Conservation (phyloP, 1,140 invertebrate genomes). For the Drosophila lini region DNA sequence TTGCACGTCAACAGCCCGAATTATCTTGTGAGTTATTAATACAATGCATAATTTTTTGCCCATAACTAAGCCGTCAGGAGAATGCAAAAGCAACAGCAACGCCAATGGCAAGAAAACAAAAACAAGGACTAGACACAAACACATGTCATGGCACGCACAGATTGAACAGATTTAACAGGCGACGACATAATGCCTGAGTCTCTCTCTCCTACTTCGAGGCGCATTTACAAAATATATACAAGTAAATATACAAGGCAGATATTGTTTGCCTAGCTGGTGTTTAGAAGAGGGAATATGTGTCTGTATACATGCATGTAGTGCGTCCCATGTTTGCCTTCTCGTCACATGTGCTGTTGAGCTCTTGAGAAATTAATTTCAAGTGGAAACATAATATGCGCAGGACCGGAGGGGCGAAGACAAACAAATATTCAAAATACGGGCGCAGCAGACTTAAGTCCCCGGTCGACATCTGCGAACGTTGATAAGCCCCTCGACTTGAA, state of each 20-base stretch:
- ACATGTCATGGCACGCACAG: constrained; percentile 73
- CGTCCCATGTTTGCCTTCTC: constrained; percentile 40
- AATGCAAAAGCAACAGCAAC: constrained; percentile 20
- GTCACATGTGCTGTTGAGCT: constrained; percentile 80
- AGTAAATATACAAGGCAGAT: constrained; percentile 60
- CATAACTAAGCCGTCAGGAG: constrained; percentile 59
- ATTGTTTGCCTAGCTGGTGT: constrained; percentile 71
- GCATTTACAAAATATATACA: constrained; percentile 71
- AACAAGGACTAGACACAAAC: constrained; percentile 52
- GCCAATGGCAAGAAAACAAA: constrained; percentile 21
- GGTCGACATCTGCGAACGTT: constrained; percentile 38
- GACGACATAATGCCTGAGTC: constrained; percentile 69
- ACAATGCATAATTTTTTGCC: constrained; percentile 62
- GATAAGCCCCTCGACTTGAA: constrained; percentile 32
- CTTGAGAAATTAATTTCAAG: constrained; percentile 82
- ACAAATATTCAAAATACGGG: constrained; percentile 78
- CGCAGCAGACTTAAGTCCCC: constrained; percentile 33
- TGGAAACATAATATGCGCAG: constrained; percentile 70
- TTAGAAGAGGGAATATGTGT: constrained; percentile 63
- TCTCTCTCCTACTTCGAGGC: constrained; percentile 21
- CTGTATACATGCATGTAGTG: constrained; percentile 2
- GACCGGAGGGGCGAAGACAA: constrained; percentile 41
- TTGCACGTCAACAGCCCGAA: constrained; percentile 58
- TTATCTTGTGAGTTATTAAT: constrained; percentile 67
- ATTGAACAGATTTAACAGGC: constrained; percentile 79